Percentiles rank a stretch among this genome's conserved stretches.
These are phyloP conservation scores for Carduelis carduelis DNA, from an alignment of 2,797 vertebrate genomes.

Conservation along the genomic window DNA sequence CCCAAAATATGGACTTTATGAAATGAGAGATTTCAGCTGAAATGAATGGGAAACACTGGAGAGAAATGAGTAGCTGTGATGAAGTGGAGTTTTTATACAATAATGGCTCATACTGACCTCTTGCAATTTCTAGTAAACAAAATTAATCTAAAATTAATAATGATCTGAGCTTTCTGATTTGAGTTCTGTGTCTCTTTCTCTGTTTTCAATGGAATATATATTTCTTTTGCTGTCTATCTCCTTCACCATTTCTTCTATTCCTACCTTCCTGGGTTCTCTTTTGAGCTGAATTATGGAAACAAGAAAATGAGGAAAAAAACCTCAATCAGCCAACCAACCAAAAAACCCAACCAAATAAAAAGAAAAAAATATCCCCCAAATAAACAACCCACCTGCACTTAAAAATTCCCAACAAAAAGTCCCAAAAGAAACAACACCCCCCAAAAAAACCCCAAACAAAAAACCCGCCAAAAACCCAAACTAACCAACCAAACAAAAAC, in stretches of 20 bases:
- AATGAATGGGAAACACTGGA: not conserved
- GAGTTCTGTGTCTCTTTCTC: not conserved
- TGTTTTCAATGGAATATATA: not conserved
- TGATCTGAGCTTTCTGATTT: not conserved
- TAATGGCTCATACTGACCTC: not conserved
- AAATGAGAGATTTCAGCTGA: not conserved
- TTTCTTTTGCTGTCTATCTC: not conserved
- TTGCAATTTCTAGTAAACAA: not conserved
- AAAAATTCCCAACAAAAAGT: not conserved
- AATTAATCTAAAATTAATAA: not conserved
- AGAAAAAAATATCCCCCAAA: not conserved
- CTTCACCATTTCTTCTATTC: not conserved
- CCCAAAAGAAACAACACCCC: not conserved
- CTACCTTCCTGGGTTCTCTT: not conserved
- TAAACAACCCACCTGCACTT: not conserved
- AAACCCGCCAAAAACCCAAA: fast-evolving
- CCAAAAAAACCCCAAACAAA: not conserved
- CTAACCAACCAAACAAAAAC: fast-evolving
- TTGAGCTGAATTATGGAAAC: not conserved
- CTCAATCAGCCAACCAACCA: not conserved
- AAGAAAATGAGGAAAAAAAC: not conserved
- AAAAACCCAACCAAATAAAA: not conserved
- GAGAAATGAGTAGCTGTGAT: not conserved
- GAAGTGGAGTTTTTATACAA: not conserved
- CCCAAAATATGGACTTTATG: not conserved